Conservation (phyloP, 2,888 invertebrate species). For the Sinelater perroti region DNA sequence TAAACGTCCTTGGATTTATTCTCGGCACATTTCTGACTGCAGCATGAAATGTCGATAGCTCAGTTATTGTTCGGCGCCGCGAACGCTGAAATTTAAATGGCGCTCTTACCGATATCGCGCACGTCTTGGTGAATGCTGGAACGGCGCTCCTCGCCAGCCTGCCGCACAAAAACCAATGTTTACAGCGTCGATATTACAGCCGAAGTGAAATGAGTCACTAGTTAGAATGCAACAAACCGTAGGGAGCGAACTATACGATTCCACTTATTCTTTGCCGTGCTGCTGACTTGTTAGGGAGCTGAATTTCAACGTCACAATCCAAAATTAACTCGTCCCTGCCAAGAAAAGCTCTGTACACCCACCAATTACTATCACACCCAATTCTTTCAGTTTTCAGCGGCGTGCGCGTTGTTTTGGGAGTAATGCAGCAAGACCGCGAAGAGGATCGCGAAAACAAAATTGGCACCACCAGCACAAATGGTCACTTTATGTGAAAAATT, state of each 20-base stretch:
- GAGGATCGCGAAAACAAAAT: too few species aligned
- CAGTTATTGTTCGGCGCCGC: neutral
- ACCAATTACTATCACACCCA: conserved; percentile 5
- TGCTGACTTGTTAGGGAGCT: conserved; percentile 34
- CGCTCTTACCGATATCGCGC: too few species aligned
- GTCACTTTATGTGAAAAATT: too few species aligned
- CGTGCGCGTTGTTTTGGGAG: too few species aligned
- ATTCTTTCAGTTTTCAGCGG: neutral
- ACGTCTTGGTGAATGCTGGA: too few species aligned
- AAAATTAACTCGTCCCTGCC: conserved; percentile 29
- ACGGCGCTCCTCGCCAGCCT: neutral
- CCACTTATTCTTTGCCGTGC: conserved; percentile 32
- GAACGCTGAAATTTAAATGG: too few species aligned
- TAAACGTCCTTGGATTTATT: conserved; percentile 40
- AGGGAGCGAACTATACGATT: conserved; percentile 38
- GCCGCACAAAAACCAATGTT: conserved; percentile 15
- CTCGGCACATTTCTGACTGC: conserved; percentile 19
- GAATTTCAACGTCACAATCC: conserved; percentile 36
- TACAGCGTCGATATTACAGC: conserved; percentile 45
- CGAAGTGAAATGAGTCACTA: conserved; percentile 48
- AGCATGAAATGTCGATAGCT: conserved; percentile 29
- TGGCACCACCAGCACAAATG: too few species aligned
- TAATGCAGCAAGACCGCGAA: too few species aligned
- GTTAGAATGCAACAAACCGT: conserved; percentile 47
- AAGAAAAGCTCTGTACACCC: conserved; percentile 29